Evolutionary conservation across 2,888 invertebrate species (phyloP).

Genomic region (Deroplatys truncata): DNA sequence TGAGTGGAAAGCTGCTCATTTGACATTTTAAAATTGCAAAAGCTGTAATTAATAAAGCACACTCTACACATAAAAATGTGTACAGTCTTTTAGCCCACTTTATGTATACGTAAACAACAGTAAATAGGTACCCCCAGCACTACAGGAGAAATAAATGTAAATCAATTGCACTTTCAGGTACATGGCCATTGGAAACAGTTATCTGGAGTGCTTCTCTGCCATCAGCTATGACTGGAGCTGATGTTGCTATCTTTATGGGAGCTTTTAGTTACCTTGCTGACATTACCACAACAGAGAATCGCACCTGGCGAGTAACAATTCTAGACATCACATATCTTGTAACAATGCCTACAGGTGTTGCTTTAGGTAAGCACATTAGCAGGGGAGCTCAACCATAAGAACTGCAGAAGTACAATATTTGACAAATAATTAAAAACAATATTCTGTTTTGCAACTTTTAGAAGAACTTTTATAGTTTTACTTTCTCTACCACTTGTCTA

Average conservation of each 20-base stretch:
- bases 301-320: slow-evolving; percentile 76
- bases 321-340: slow-evolving; percentile 77
- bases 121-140: too few species aligned
- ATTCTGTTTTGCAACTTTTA: background rate
- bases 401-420: background rate
- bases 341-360: slow-evolving; percentile 79
- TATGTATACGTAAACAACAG: too few species aligned
- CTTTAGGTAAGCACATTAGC: slow-evolving; percentile 54
- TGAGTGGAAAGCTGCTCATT: too few species aligned
- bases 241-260: slow-evolving; percentile 74
- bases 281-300: slow-evolving; percentile 60
- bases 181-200: slow-evolving; percentile 71
- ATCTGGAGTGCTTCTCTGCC: slow-evolving; percentile 74
- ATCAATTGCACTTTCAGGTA: slow-evolving; percentile 37
- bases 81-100: too few species aligned
- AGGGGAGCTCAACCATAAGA: too few species aligned
- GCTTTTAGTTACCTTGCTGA: slow-evolving; percentile 79
- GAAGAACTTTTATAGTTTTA: background rate
- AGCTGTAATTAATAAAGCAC: too few species aligned
- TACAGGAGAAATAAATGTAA: too few species aligned
- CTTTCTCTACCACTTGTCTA: too few species aligned
- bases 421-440: background rate
- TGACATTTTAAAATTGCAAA: too few species aligned
- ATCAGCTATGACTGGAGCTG: slow-evolving; percentile 71
- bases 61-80: too few species aligned